These are phyloP conservation scores for Hemithea aestivaria DNA, from an alignment of 2,888 invertebrate species.

Conservation along the genomic window DNA sequence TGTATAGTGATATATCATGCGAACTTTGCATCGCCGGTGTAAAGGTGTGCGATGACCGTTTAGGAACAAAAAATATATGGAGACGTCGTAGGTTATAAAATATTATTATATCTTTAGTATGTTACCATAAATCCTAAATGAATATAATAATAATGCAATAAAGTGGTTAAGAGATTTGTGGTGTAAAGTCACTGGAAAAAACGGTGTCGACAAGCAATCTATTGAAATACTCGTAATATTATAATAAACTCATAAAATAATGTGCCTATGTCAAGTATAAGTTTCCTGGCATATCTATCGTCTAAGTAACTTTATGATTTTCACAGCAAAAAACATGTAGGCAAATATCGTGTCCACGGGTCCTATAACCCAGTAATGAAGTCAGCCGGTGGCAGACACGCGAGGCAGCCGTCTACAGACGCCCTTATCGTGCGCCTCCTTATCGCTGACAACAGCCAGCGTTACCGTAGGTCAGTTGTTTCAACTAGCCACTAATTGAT, in stretches of 20 bases:
- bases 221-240: no score
- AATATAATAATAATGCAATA: no score
- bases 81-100: conserved; percentile 10
- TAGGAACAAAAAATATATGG: conserved; percentile 24
- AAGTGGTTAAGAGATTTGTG: no score
- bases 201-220: no score
- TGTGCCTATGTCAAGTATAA: no score
- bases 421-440: conserved; percentile 36
- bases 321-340: no score
- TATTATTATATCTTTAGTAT: not conserved
- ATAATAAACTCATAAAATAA: no score
- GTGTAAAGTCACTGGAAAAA: no score
- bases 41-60: conserved; percentile 41
- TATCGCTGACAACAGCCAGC: conserved; percentile 28
- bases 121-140: not conserved
- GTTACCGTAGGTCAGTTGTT: conserved; percentile 11
- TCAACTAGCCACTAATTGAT: not conserved
- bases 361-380: conserved; percentile 36
- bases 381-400: conserved; percentile 39
- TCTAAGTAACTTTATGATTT: no score
- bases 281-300: no score
- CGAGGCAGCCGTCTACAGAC: conserved; percentile 34
- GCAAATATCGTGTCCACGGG: conserved; percentile 27
- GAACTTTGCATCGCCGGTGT: conserved; percentile 26
- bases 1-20: conserved; percentile 4